Percentiles rank a stretch among this genome's conserved stretches.
phyloP scores from a whole-genome alignment of 2,797 vertebrate genomes.

The Enteromius mattozi region DNA sequence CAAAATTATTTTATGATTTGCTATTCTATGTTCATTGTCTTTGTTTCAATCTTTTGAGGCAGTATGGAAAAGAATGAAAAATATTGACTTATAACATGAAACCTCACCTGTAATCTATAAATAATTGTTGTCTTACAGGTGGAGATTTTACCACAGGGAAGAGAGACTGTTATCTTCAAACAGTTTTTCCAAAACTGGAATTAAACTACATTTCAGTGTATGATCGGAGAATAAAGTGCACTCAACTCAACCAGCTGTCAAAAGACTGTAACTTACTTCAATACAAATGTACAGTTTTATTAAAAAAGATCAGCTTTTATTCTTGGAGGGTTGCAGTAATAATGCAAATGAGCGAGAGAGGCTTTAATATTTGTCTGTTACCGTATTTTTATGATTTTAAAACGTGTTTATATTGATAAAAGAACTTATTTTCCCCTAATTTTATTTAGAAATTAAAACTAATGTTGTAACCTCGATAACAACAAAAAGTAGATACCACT shows the following conservation, averaged over 20 bases:
- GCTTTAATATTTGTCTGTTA: conserved; percentile 24
- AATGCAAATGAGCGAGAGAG: conserved; percentile 1
- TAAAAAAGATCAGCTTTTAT: conserved; percentile 2
- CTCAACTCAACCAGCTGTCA: background rate
- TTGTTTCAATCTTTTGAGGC: background rate
- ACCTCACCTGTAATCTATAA: background rate
- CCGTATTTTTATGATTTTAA: conserved; percentile 33
- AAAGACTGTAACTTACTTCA: conserved; percentile 11
- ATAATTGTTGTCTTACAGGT: conserved; percentile 75
- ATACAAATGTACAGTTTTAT: conserved; percentile 25
- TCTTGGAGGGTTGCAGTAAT: background rate
- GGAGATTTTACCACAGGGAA: conserved; percentile 90
- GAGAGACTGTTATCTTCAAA: conserved; percentile 90
- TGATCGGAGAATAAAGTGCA: conserved; percentile 42
- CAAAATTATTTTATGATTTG: background rate
- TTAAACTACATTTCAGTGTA: conserved; percentile 64
- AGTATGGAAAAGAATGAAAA: background rate
- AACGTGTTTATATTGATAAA: background rate
- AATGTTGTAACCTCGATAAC: background rate
- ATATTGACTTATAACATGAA: background rate
- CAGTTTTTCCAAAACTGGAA: conserved; percentile 92
- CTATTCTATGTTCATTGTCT: no score
- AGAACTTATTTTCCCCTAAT: background rate
- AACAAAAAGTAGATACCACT: conserved; percentile 38
- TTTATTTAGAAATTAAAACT: background rate